Evolutionary conservation across 2,888 invertebrate genomes (phyloP).

Genomic region (Apoda limacodes): DNA sequence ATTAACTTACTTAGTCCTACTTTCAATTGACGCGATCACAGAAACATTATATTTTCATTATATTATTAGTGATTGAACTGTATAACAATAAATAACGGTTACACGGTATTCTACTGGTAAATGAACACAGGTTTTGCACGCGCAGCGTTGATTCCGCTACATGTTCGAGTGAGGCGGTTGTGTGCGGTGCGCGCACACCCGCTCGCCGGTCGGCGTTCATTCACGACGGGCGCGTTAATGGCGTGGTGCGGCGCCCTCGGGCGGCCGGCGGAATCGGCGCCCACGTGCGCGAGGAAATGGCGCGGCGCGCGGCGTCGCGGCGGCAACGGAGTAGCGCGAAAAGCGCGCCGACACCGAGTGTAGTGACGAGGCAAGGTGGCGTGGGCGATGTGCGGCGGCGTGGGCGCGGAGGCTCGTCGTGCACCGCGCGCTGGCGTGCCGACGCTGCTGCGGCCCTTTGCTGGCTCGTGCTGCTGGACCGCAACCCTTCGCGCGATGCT

Average conservation of each 20-base stretch:
- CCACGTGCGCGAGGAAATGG: conserved; percentile 69
- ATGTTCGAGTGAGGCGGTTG: conserved; percentile 71
- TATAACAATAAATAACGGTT: no score
- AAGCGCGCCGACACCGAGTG: conserved; percentile 57
- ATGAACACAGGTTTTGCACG: conserved; percentile 65
- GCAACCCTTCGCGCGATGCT: conserved; percentile 2
- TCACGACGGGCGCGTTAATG: conserved; percentile 65
- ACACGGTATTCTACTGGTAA: conserved; percentile 53
- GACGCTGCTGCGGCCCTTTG: no score
- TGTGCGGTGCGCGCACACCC: conserved; percentile 58
- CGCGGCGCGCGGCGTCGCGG: conserved; percentile 61
- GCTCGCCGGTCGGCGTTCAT: conserved; percentile 61
- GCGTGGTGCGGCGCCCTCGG: conserved; percentile 55
- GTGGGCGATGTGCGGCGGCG: conserved; percentile 37
- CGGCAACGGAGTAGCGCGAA: conserved; percentile 65
- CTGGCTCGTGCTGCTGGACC: conserved; percentile 19
- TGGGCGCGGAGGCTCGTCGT: conserved; percentile 52
- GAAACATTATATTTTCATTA: conserved; percentile 45
- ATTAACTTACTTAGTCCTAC: conserved; percentile 37
- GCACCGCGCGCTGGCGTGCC: conserved; percentile 28
- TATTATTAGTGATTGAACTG: conserved; percentile 65
- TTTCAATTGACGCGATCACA: conserved; percentile 61
- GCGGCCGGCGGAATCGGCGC: conserved; percentile 51
- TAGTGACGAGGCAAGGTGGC: conserved; percentile 42
- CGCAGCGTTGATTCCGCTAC: conserved; percentile 61